Evolutionary conservation across 2,888 invertebrate species (phyloP).

Genomic region (Nephrotoma appendiculata): DNA sequence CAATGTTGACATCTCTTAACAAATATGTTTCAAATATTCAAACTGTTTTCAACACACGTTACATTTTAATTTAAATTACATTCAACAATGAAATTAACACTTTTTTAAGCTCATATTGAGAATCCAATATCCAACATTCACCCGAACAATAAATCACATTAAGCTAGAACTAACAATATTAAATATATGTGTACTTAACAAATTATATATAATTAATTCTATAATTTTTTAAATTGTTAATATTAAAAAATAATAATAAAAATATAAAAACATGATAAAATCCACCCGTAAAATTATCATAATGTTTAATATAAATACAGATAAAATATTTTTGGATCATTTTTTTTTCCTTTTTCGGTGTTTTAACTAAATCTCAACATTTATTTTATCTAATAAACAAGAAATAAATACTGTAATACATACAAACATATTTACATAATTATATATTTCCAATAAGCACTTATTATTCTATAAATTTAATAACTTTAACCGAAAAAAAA

Average conservation of each 20-base stretch:
- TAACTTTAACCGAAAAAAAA: not conserved
- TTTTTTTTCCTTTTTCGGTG: not conserved
- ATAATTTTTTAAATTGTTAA: not conserved
- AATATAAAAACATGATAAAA: not conserved
- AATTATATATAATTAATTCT: not conserved
- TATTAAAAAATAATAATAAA: not conserved
- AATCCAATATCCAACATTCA: too few relatives aligned
- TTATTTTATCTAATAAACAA: not conserved
- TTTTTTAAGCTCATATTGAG: too few relatives aligned
- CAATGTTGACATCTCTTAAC: too few relatives aligned
- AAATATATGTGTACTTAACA: too few relatives aligned
- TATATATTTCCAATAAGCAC: not conserved
- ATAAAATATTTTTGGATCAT: not conserved
- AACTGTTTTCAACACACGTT: too few relatives aligned
- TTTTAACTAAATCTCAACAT: not conserved
- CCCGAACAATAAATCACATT: too few relatives aligned
- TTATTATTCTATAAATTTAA: not conserved
- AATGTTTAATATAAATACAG: not conserved
- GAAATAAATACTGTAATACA: not conserved
- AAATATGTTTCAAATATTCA: too few relatives aligned
- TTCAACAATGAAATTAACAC: too few relatives aligned
- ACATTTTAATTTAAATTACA: too few relatives aligned
- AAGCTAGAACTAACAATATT: too few relatives aligned
- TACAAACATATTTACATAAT: not conserved
- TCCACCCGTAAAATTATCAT: not conserved